A percentile compares a stretch with the other conserved stretches of the same genome.
Evolutionary conservation across 2,113 vertebrate species (phyloP).

Genomic region (Rhynchomys soricoides): DNA sequence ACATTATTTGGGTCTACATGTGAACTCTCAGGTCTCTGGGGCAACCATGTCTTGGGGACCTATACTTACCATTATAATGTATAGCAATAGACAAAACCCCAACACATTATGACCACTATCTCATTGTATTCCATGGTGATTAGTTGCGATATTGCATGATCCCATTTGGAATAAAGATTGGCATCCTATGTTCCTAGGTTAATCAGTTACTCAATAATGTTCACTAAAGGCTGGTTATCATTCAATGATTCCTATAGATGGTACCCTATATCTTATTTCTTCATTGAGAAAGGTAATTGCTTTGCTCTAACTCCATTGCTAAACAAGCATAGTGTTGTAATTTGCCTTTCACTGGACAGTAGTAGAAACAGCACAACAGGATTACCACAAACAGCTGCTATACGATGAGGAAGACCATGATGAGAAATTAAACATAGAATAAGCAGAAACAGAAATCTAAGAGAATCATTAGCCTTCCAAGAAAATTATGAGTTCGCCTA

Average conservation of each 20-base stretch:
- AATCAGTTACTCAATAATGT: not conserved
- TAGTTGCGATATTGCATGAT: not conserved
- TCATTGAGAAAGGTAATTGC: not conserved
- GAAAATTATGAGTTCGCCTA: conserved; percentile 45
- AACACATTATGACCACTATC: not conserved
- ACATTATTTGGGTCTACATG: too few species aligned
- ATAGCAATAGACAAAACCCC: too few species aligned
- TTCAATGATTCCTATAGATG: not conserved
- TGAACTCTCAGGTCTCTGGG: too few species aligned
- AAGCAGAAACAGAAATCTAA: not conserved
- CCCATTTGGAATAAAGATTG: not conserved
- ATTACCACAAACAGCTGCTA: not conserved
- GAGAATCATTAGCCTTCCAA: not conserved
- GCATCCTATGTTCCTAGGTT: not conserved
- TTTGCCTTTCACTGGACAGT: not conserved
- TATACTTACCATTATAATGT: too few species aligned
- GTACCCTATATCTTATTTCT: not conserved
- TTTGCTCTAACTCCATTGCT: not conserved
- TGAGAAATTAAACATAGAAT: not conserved
- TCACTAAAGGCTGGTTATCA: not conserved
- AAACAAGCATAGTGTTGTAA: not conserved
- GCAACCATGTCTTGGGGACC: too few species aligned
- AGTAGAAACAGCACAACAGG: not conserved
- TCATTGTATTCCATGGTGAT: not conserved
- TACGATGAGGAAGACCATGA: not conserved